Evolutionary conservation across 2,797 vertebrate species (phyloP).

Genomic region (Halcyon badia): DNA sequence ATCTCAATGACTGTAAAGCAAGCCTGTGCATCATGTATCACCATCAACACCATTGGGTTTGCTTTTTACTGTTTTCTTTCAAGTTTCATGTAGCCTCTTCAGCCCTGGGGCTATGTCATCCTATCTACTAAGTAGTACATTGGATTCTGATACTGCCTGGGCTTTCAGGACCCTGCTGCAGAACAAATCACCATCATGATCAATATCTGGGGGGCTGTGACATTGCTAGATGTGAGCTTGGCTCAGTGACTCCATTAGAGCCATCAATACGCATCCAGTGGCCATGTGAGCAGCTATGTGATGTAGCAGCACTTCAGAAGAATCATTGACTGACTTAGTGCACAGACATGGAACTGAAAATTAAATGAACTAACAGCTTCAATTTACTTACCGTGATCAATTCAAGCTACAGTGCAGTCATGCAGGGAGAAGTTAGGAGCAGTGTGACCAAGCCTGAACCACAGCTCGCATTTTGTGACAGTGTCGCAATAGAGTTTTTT

Average conservation of each 20-base stretch:
- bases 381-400: constrained; percentile 27
- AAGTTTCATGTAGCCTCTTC: background rate
- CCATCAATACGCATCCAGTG: constrained; percentile 32
- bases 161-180: constrained; percentile 19
- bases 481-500: background rate
- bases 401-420: background rate
- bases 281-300: background rate
- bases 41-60: background rate
- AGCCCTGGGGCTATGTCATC: background rate
- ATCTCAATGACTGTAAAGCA: background rate
- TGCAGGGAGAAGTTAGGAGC: background rate
- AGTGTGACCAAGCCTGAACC: background rate
- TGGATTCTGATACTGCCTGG: background rate
- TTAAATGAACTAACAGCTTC: constrained; percentile 47
- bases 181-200: background rate
- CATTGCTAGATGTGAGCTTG: background rate
- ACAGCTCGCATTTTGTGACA: background rate
- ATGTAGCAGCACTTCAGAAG: constrained; percentile 23
- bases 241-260: constrained; percentile 31
- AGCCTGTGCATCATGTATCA: background rate
- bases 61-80: background rate
- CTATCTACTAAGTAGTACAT: background rate
- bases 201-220: constrained; percentile 3
- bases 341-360: constrained; percentile 39
- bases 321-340: constrained; percentile 32